These are phyloP conservation scores for Anseranas semipalmata DNA, from an alignment of 2,113 vertebrate species.

Conservation along the genomic window DNA sequence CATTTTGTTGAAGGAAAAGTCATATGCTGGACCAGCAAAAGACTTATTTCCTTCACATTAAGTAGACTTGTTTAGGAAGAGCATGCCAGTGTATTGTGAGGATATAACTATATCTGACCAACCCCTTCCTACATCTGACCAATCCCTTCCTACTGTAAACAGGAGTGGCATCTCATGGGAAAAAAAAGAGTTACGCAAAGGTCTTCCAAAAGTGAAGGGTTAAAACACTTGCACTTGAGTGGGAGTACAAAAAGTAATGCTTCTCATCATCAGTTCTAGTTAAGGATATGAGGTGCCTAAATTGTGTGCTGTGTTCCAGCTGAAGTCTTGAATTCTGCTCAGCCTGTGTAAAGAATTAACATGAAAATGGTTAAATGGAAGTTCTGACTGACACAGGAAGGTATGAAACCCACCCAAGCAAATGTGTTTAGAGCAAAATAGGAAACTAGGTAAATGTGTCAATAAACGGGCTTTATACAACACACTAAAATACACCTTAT, in stretches of 20 bases:
- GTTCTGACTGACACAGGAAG: neutral
- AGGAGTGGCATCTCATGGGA: neutral
- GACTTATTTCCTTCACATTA: neutral
- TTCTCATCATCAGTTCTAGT: neutral
- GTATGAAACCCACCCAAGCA: neutral
- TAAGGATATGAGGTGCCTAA: neutral
- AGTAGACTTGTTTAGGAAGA: neutral
- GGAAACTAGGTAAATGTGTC: neutral
- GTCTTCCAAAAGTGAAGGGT: conserved; percentile 19
- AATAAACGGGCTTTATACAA: neutral
- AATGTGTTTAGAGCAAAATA: neutral
- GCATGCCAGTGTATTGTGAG: neutral
- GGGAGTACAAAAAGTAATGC: neutral
- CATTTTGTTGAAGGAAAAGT: neutral
- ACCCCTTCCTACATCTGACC: neutral
- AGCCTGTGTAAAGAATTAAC: neutral
- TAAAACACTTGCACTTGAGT: neutral
- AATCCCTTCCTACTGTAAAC: neutral
- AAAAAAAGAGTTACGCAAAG: neutral
- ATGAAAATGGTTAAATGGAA: neutral
- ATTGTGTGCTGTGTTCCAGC: rapidly evolving
- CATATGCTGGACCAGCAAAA: neutral
- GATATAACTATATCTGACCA: neutral
- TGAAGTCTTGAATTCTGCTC: neutral
- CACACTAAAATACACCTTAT: neutral